Conservation (phyloP, 2,797 vertebrate genomes). For the Crocodylus rhombifer region DNA sequence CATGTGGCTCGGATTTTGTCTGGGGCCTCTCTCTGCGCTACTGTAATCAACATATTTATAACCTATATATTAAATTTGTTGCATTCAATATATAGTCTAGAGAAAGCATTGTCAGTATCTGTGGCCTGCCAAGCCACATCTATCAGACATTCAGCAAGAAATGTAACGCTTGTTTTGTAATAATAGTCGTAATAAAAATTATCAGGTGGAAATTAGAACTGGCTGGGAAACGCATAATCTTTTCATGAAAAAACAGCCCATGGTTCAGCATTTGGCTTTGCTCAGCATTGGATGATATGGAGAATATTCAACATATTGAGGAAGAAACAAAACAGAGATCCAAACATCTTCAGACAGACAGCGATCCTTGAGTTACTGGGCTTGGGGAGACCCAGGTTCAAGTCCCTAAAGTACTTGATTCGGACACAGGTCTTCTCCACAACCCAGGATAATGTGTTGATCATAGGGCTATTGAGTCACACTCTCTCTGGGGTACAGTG, state of each 20-base stretch:
- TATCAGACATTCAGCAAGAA: not conserved
- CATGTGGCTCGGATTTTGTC: not conserved
- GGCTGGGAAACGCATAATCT: not conserved
- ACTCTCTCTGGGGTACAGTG: not conserved
- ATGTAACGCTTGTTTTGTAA: not conserved
- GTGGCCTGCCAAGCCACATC: too few species aligned
- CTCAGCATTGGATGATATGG: not conserved
- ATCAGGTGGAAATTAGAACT: not conserved
- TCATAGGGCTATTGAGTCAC: not conserved
- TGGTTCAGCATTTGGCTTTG: not conserved
- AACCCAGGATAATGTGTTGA: not conserved
- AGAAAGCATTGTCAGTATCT: not conserved
- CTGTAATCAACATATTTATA: not conserved
- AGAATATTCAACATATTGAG: not conserved
- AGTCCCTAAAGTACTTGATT: not conserved
- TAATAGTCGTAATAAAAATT: not conserved
- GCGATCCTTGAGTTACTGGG: not conserved
- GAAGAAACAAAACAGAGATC: not conserved
- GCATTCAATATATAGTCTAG: not conserved
- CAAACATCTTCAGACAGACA: accelerated
- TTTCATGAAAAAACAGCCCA: not conserved
- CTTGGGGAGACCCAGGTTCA: accelerated
- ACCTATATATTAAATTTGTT: not conserved
- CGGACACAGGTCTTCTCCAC: not conserved
- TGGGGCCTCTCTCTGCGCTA: not conserved